A percentile compares a stretch with the other conserved stretches of the same genome.
These are phyloP conservation scores for Microtus ochrogaster DNA, from an alignment of 2,113 vertebrate species.

Conservation along the genomic window DNA sequence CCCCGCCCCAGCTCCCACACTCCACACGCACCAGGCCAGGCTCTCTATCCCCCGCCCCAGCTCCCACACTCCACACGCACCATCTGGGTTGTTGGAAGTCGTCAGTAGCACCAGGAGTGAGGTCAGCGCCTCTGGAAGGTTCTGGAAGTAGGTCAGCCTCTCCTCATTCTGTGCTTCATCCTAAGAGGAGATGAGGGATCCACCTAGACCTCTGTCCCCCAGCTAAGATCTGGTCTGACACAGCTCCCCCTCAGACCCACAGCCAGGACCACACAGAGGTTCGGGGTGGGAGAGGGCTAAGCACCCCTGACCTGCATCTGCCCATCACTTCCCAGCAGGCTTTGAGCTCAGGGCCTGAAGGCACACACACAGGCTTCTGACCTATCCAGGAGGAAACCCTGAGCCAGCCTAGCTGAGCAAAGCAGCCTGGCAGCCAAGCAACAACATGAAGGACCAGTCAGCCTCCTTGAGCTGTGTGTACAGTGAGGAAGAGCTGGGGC, in stretches of 20 bases:
- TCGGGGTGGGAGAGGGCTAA: neutral
- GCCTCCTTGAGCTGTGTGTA: neutral
- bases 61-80: constrained; percentile 80
- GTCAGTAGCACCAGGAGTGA: constrained; percentile 96
- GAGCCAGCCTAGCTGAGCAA: neutral
- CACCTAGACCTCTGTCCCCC: neutral
- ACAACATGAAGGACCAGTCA: neutral
- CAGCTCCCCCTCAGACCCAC: neutral
- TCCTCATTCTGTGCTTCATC: constrained; percentile 89
- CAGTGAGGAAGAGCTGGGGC: neutral
- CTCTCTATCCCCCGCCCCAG: fast-evolving
- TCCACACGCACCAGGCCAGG: constrained; percentile 84
- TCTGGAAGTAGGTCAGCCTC: constrained; percentile 92
- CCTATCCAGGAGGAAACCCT: neutral
- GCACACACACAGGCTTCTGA: neutral
- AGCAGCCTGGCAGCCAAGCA: neutral
- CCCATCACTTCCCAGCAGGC: neutral
- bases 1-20: neutral
- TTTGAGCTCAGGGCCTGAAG: neutral
- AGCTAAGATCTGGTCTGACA: neutral
- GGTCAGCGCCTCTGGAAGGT: constrained; percentile 90
- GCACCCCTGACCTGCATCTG: neutral
- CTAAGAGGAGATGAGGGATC: constrained; percentile 75
- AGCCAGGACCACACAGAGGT: too few species aligned
- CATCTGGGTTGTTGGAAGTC: constrained; percentile 97